Conservation (phyloP, 2,797 vertebrate genomes). For the Molossus molossus region DNA sequence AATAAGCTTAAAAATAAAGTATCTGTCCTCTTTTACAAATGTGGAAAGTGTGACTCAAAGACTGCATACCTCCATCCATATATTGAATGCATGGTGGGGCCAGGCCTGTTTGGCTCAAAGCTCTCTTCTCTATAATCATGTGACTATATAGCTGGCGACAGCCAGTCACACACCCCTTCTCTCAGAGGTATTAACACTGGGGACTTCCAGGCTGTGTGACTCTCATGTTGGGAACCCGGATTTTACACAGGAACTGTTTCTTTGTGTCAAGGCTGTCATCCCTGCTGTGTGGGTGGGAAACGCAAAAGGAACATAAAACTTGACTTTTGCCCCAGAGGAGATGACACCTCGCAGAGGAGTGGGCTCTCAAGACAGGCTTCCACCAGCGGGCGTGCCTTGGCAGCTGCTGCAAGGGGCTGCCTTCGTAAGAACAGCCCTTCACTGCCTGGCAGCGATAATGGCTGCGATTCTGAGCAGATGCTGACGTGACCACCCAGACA, state of each 20-base stretch:
- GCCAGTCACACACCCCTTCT: rapidly evolving
- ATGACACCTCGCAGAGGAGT: not conserved
- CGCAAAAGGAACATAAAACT: not conserved
- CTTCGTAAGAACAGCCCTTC: not conserved
- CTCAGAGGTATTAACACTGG: not conserved
- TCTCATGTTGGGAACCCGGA: constrained; percentile 10
- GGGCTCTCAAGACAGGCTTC: rapidly evolving
- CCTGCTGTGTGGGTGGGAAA: not conserved
- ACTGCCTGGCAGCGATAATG: not conserved
- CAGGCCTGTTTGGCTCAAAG: rapidly evolving
- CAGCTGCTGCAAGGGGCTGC: rapidly evolving
- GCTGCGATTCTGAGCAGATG: not conserved
- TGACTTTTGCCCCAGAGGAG: not conserved
- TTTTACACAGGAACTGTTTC: not conserved
- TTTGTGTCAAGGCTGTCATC: not conserved
- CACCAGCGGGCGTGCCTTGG: rapidly evolving
- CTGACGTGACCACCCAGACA: not conserved
- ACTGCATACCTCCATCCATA: rapidly evolving
- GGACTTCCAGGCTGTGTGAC: constrained; percentile 8
- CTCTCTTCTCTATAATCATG: not conserved
- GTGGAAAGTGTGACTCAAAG: not conserved
- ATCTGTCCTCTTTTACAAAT: not conserved
- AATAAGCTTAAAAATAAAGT: not conserved
- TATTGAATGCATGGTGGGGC: rapidly evolving
- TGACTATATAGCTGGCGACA: not conserved